Conservation (phyloP, 2,113 vertebrate genomes). For the Oryctolagus cuniculus region mOryCun1.1 NC_091439.1:110304001-110304500, state of each 20-base stretch:
- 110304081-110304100: not conserved
- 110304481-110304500: not conserved
- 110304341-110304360: not conserved
- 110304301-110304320: not conserved
- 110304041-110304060: not conserved
- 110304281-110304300: not conserved
- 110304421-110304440: not conserved
- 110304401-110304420: not conserved
- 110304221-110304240: not conserved
- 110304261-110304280: not conserved
- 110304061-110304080: not conserved
- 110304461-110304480: not conserved
- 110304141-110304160: not conserved
- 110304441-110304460: not conserved
- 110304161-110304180: not conserved
- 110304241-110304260: not conserved
- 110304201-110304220: not conserved
- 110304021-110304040: not conserved
- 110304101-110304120: not conserved
- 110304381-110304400: not conserved
- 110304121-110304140: not conserved
- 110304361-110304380: not conserved
- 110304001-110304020: not conserved
- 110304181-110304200: not conserved
- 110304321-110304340: not conserved